Evolutionary conservation across 2,113 vertebrate genomes (phyloP).

Genomic region (Bubo blakistoni): DNA sequence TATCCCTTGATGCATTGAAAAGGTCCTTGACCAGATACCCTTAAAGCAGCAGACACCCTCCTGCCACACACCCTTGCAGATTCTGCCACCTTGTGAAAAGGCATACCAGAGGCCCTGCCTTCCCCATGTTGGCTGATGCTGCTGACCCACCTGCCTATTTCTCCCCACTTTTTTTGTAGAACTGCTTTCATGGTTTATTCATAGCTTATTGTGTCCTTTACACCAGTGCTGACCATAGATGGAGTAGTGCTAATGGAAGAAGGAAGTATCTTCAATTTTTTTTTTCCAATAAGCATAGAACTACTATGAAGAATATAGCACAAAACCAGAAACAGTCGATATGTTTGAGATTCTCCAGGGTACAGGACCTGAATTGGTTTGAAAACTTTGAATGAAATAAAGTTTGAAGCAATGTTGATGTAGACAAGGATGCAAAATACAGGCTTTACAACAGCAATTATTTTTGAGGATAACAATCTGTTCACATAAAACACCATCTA

Average conservation of each 20-base stretch:
- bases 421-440: constrained; percentile 10
- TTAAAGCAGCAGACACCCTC: not conserved
- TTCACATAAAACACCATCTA: constrained; percentile 54
- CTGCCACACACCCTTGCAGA: not conserved
- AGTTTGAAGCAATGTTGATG: constrained; percentile 22
- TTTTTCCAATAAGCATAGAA: not conserved
- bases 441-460: constrained; percentile 47
- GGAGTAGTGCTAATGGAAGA: not conserved
- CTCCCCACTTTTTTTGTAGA: not conserved
- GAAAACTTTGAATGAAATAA: constrained; percentile 40
- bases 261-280: not conserved
- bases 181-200: not conserved
- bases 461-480: constrained; percentile 65
- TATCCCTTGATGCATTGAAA: not conserved
- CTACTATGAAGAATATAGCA: not conserved
- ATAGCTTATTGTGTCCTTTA: not conserved
- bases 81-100: not conserved
- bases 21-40: not conserved
- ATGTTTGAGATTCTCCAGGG: not conserved
- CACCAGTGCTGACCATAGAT: not conserved
- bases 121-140: not conserved
- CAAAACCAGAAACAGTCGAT: not conserved
- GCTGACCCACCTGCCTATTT: not conserved
- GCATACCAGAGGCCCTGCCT: not conserved
- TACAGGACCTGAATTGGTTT: not conserved